Conservation (phyloP, 2,888 invertebrate species). For the Liposcelis brunnea region DNA sequence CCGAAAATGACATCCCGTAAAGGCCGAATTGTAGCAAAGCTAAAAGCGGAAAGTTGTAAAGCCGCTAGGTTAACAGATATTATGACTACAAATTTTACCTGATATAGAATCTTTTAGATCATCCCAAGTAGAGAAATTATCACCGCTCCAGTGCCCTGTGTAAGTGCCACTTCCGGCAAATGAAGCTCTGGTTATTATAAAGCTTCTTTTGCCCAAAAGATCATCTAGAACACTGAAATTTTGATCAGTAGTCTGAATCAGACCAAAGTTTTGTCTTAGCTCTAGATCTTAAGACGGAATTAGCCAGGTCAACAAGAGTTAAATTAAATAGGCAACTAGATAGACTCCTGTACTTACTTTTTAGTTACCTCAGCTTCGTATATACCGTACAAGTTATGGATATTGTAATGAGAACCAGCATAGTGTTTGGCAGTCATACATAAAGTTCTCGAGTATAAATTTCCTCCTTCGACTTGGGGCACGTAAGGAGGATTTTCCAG, state of each 20-base stretch:
- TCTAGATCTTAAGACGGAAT: conserved; percentile 1
- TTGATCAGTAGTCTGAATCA: conserved; percentile 13
- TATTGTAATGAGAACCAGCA: conserved; percentile 50
- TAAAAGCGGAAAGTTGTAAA: conserved; percentile 19
- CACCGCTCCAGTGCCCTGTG: conserved; percentile 74
- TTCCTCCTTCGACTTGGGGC: conserved; percentile 41
- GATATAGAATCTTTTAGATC: conserved; percentile 57
- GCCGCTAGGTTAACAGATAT: background rate
- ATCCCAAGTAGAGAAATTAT: conserved; percentile 57
- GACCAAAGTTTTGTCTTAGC: conserved; percentile 9
- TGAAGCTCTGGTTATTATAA: conserved; percentile 61
- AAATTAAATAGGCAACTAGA: conserved; percentile 1
- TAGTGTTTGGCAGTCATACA: conserved; percentile 57
- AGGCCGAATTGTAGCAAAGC: conserved; percentile 55
- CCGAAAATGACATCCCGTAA: conserved; percentile 67
- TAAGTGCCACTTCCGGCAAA: conserved; percentile 58
- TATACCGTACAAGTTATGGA: conserved; percentile 62
- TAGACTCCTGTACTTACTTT: conserved; percentile 30
- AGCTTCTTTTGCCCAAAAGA: conserved; percentile 49
- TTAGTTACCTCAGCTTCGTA: conserved; percentile 58
- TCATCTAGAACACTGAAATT: conserved; percentile 41
- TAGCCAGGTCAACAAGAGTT: too few species aligned
- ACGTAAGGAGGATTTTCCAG: conserved; percentile 52
- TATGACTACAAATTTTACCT: conserved; percentile 18
- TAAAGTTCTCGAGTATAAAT: conserved; percentile 47